A percentile compares a stretch with the other conserved stretches of the same genome.
Evolutionary conservation across 2,797 vertebrate genomes (phyloP).

Genomic region (Arrhamphus sclerolepis): DNA sequence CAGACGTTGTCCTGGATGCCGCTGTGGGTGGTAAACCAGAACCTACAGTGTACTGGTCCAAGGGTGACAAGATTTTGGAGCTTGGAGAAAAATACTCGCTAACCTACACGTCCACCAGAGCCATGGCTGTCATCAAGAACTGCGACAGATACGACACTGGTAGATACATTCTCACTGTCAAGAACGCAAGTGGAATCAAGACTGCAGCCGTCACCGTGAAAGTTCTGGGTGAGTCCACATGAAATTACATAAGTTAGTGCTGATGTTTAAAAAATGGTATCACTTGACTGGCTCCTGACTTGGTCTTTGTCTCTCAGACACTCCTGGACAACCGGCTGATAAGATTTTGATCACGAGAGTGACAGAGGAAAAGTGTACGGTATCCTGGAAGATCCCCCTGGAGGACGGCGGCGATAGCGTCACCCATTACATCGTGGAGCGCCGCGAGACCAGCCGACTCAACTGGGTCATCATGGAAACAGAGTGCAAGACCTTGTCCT

Average conservation of each 20-base stretch:
- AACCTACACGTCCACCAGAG: constrained; percentile 93
- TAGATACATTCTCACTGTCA: constrained; percentile 92
- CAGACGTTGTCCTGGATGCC: constrained; percentile 95
- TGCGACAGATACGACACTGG: constrained; percentile 94
- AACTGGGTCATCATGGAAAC: constrained; percentile 96
- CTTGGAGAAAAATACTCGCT: constrained; percentile 95
- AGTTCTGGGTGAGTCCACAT: constrained; percentile 89
- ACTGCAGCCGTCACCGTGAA: constrained; percentile 91
- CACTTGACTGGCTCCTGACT: no score
- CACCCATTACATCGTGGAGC: constrained; percentile 93
- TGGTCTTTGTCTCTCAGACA: constrained; percentile 80
- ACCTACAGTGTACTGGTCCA: constrained; percentile 97
- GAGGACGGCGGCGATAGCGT: constrained; percentile 93
- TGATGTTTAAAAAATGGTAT: no score
- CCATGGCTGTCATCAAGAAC: constrained; percentile 95
- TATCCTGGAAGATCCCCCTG: constrained; percentile 92
- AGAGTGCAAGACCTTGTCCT: constrained; percentile 93
- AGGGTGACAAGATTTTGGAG: constrained; percentile 93
- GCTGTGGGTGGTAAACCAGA: constrained; percentile 97
- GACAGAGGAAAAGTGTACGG: constrained; percentile 96
- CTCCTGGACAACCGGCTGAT: constrained; percentile 90
- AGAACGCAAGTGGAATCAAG: constrained; percentile 93
- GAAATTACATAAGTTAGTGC: not conserved
- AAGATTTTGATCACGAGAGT: constrained; percentile 90
- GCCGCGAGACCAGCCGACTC: constrained; percentile 97